Percentiles rank a stretch among this genome's conserved stretches.
phyloP scores from a whole-genome alignment of 2,797 vertebrate species.

The Molossus alvarezi region DNA sequence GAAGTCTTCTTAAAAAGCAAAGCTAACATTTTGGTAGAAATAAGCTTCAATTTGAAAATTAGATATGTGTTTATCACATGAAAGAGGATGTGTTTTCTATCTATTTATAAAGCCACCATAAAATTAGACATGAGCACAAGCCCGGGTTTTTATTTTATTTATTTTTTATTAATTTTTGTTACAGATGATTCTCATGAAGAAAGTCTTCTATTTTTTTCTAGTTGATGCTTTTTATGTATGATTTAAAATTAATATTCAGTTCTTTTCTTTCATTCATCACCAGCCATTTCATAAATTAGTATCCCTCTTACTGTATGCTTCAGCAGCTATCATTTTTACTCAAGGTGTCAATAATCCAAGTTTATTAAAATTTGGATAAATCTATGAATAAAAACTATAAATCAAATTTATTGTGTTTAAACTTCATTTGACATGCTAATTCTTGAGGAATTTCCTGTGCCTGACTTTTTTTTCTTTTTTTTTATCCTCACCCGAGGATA shows the following conservation, averaged over 20 bases:
- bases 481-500: too few species aligned
- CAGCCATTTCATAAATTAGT: background rate
- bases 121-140: background rate
- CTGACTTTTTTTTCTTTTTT: background rate
- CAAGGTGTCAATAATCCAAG: background rate
- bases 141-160: too few species aligned
- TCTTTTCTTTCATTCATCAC: background rate
- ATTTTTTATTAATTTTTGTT: too few species aligned
- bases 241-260: background rate
- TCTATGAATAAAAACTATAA: background rate
- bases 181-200: background rate
- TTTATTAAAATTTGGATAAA: background rate
- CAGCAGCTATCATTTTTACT: background rate
- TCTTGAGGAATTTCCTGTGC: background rate
- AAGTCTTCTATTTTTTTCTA: background rate
- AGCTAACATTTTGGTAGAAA: background rate
- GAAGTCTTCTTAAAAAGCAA: background rate
- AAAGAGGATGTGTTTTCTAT: background rate
- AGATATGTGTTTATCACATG: background rate
- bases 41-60: conserved; percentile 27
- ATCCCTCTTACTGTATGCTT: background rate
- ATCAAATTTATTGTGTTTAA: background rate
- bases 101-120: background rate
- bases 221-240: background rate
- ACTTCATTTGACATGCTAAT: background rate